These are phyloP conservation scores for Notoglanidium macrostoma DNA, from an alignment of 2,797 vertebrate genomes.

Conservation along the genomic window DNA sequence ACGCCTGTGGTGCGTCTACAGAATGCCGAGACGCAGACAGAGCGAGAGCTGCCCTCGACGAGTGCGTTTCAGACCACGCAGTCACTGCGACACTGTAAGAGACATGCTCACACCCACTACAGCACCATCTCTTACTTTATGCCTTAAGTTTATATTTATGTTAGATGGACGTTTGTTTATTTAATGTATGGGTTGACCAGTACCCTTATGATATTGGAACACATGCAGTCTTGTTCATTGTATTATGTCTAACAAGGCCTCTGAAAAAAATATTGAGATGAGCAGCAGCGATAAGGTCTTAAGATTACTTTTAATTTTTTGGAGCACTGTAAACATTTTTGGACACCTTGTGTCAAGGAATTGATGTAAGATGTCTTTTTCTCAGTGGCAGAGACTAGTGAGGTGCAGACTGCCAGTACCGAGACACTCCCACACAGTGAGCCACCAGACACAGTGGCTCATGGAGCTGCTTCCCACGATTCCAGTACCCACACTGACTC, in stretches of 20 bases:
- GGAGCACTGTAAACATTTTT: not conserved
- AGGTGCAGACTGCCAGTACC: conserved; percentile 62
- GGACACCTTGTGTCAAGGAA: not conserved
- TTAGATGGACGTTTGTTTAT: not conserved
- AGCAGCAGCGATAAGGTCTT: not conserved
- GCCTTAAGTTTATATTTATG: not conserved
- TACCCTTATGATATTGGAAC: not conserved
- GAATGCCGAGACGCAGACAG: conserved; percentile 95
- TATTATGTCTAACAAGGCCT: not conserved
- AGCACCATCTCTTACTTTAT: not conserved
- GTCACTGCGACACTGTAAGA: conserved; percentile 41
- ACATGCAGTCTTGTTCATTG: not conserved
- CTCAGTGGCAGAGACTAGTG: conserved; percentile 59
- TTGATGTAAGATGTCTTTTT: not conserved
- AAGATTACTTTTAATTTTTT: not conserved
- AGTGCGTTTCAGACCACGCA: conserved; percentile 66
- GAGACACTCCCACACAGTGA: conserved; percentile 39
- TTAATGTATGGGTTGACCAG: not conserved
- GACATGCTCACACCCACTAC: not conserved
- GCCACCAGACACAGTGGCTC: conserved; percentile 29
- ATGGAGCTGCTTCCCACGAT: conserved; percentile 56
- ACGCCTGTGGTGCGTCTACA: conserved; percentile 92
- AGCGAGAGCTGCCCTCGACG: conserved; percentile 86
- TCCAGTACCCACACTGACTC: conserved; percentile 57
- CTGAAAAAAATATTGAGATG: not conserved